phyloP scores from a whole-genome alignment of 2,113 vertebrate genomes.

The Corapipo altera region DNA sequence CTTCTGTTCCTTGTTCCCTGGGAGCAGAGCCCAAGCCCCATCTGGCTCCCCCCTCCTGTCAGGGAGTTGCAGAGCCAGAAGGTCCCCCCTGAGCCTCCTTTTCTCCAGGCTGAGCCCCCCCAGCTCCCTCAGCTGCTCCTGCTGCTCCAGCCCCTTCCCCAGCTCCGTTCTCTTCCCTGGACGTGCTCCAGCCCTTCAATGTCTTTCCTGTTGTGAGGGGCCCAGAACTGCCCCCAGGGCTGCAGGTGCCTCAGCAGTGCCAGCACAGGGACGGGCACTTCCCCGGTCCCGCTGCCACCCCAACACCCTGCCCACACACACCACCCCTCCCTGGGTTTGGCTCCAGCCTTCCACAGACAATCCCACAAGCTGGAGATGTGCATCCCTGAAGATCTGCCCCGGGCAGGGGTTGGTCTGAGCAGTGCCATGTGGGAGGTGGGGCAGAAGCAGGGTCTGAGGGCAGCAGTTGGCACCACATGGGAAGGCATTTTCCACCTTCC shows the following conservation, averaged over 20 bases:
- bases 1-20: background rate
- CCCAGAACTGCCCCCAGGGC: background rate
- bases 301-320: background rate
- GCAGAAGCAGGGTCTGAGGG: background rate
- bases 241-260: background rate
- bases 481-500: background rate
- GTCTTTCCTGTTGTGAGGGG: background rate
- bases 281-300: background rate
- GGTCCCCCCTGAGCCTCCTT: background rate
- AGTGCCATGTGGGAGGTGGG: background rate
- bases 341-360: background rate
- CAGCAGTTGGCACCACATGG: background rate
- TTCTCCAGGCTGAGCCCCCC: background rate
- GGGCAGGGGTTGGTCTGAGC: background rate
- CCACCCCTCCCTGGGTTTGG: fast-evolving
- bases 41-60: background rate
- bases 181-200: fast-evolving
- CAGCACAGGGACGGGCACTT: background rate
- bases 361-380: too few species aligned
- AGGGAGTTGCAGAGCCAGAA: background rate
- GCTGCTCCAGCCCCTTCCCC: background rate
- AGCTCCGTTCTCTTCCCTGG: background rate
- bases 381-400: background rate
- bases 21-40: background rate
- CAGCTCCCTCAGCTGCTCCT: background rate